Base-by-base conservation (phyloP, 2,888 invertebrate species). In the Callyntrura guangdongensis region DNA sequence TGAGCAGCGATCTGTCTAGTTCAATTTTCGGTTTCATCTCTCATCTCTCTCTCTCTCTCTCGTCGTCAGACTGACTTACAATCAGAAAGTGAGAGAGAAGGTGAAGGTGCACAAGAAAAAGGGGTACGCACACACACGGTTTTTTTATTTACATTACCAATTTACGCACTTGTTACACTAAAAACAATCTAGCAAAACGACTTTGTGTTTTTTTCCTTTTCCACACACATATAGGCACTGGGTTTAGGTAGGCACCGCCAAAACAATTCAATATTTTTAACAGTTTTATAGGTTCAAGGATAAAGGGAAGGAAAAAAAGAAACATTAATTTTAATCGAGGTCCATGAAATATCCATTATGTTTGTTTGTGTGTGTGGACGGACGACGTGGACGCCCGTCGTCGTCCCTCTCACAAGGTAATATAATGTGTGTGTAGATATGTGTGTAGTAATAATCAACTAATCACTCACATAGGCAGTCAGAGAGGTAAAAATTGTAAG, bases 281-380 rank as follows among this genome's bases (percentile, higher is more conserved):
- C 53, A 20, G 9, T 36, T 61, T 25, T 82, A 53, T 85, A 72
- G 72, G 56, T 85, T 85, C 85, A 85, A 85, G 85, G 85, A 45
- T 83, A 53, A 1, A 20, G 72, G 20, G 27, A 72, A 22, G 49
- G 67, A 17, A 64, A 45, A 25, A 64, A 82, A 61, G 36, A 69
- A 72, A 56, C 85, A 85, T 85, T 72, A 85, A 72, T 85, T 85
- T 72, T 85, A 36, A 72, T 85, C 85, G 85, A 85, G 85, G 61
- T 61, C 72, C 85, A 83, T 69, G 47, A 74, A 74, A 74, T 72
- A 72, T 56, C 85, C 69, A 72, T 85, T 74, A 74, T 74, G 17
- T n/a, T 27, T 85, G n/a, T 72, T 85, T 36, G 36, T 36, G 36
- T 36, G 36, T 36, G 36, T 36, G 36, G 2, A 6, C 6, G 36